Base-by-base conservation (phyloP, 1,140 invertebrate species). In the Bombus superbus region DNA sequence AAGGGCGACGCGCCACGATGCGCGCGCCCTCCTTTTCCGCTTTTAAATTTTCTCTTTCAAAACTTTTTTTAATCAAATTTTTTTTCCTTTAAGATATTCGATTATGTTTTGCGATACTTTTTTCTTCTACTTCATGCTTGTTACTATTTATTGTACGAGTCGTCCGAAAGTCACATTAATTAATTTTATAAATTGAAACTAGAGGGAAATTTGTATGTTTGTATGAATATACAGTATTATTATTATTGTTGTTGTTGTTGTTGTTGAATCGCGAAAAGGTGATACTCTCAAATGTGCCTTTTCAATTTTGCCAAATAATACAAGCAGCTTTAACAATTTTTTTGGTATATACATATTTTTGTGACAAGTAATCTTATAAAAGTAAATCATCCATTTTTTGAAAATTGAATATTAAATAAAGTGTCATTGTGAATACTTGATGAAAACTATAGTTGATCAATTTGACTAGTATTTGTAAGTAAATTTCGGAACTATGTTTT, bases 21-120 rank as follows among this genome's bases (percentile, higher is more conserved):
- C 35, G 62, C 74, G 90, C 90, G 90, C 88, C 89, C 83, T 88
- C 83, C 4, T 71, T 59, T 88, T 89, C 53, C 40, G 69, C 28
- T 57, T 66, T n/a, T 42, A 66, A 35, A 47, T 76, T 59, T 76
- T 38, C 1, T 1, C 18, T 35, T 44, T 25, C 4, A 10, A 40
- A 28, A 15, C 5, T 44, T 28, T 25, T 18, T 11, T 66, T 28
- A 4, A 38, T 28, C 8, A 10, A 10, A 42, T 28, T 35, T 13
- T 9, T n/a, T 75, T 32, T 35, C 3, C 28, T 18, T 47, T 44
- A 38, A 15, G 15, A 79, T 8, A 15, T 47, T 6, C 11, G 22
- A 11, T 32, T 32, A 25, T 47, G 35, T 8, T 47, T 53, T 25
- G 18, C 13, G 6, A 22, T 53, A 53, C 1, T 9, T 68, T 22